Evolutionary conservation across 2,888 invertebrate species (phyloP).

Genomic region (Nephrotoma flavescens): DNA sequence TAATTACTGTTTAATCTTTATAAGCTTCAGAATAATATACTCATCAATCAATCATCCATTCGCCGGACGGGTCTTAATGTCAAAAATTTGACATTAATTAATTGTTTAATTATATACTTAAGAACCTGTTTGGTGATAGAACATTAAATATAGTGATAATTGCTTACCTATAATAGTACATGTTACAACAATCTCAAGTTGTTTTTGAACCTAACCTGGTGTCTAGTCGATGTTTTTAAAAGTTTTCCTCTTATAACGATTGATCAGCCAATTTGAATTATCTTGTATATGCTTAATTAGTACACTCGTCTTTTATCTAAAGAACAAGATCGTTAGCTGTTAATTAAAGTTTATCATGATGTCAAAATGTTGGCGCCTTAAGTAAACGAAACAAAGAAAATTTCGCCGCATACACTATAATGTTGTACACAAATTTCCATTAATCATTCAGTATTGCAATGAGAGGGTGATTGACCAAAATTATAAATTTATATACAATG

Average conservation of each 20-base stretch:
- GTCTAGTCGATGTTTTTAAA: neutral
- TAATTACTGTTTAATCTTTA: neutral
- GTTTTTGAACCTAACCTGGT: neutral
- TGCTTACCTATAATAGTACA: neutral
- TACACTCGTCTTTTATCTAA: neutral
- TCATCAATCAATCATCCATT: neutral
- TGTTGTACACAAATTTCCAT: neutral
- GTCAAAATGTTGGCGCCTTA: neutral
- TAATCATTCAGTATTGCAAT: neutral
- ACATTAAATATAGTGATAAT: too few species aligned
- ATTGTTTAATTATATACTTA: neutral
- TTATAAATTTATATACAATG: neutral
- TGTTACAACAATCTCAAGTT: neutral
- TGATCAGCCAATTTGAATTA: neutral
- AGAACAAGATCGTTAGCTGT: neutral
- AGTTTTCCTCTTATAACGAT: neutral
- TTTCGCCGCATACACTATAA: neutral
- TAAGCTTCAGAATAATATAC: neutral
- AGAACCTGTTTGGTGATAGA: too few species aligned
- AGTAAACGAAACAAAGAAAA: neutral
- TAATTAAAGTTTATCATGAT: neutral
- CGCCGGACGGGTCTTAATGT: neutral
- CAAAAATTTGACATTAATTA: neutral
- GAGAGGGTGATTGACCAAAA: neutral
- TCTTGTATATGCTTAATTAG: neutral